Evolutionary conservation across 2,113 vertebrate genomes (phyloP).

Genomic region (Campylomormyrus numenius): DNA sequence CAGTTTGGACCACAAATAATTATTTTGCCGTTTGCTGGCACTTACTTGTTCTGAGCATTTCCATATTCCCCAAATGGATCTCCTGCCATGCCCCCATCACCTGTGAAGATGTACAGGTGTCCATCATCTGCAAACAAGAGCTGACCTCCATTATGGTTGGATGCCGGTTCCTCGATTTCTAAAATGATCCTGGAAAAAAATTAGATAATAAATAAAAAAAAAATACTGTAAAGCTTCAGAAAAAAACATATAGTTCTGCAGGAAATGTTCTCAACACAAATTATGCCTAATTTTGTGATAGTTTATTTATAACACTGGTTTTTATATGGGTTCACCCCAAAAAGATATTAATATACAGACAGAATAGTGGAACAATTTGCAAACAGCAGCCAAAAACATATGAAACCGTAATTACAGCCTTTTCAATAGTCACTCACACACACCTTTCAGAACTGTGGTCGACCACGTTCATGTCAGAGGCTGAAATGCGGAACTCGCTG

Average conservation of each 20-base stretch:
- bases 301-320: neutral
- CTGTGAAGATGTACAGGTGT: slow-evolving; percentile 91
- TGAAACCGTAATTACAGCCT: neutral
- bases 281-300: neutral
- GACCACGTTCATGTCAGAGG: slow-evolving; percentile 74
- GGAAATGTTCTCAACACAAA: neutral
- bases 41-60: slow-evolving; percentile 94
- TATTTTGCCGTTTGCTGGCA: neutral
- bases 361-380: neutral
- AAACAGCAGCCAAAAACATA: neutral
- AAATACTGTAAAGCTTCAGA: neutral
- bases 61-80: slow-evolving; percentile 90
- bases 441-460: slow-evolving; percentile 90
- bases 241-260: neutral
- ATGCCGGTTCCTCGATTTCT: slow-evolving; percentile 89
- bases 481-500: slow-evolving; percentile 83
- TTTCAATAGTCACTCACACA: slow-evolving; percentile 8
- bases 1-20: neutral
- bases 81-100: slow-evolving; percentile 93
- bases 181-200: slow-evolving; percentile 71
- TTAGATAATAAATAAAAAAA: neutral
- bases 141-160: slow-evolving; percentile 93
- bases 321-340: neutral
- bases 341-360: neutral
- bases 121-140: slow-evolving; percentile 85